phyloP scores from a whole-genome alignment of 2,797 vertebrate species.

The Manis pentadactyla region DNA sequence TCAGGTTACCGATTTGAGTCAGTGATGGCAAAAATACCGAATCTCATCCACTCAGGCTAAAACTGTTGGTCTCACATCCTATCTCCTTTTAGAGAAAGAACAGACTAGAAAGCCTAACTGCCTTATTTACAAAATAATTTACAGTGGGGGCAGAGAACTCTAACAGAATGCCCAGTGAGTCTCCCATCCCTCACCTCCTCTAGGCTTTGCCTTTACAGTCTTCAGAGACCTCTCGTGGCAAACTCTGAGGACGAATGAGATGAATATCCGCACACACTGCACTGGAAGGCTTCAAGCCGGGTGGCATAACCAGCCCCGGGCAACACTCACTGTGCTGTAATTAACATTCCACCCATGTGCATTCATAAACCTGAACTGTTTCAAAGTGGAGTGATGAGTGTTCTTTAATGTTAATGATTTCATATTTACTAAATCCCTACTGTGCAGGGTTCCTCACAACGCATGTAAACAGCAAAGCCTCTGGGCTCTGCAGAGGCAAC shows the following conservation, averaged over 20 bases:
- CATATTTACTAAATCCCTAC: neutral
- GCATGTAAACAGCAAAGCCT: neutral
- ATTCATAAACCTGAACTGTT: neutral
- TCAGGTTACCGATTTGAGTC: neutral
- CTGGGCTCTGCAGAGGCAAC: neutral
- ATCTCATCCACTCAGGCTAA: neutral
- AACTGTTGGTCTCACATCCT: neutral
- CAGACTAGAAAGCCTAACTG: neutral
- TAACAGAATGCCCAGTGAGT: neutral
- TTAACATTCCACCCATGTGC: neutral
- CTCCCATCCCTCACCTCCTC: neutral
- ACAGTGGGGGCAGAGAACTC: neutral
- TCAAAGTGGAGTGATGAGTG: neutral
- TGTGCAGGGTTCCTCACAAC: neutral
- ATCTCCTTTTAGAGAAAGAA: neutral
- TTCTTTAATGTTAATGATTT: neutral
- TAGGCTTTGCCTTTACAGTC: neutral
- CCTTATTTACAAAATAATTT: neutral
- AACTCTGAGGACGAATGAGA: neutral
- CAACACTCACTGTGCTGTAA: accelerated
- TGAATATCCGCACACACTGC: neutral
- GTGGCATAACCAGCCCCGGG: neutral
- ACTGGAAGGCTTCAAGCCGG: accelerated
- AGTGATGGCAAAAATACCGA: neutral
- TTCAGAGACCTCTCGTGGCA: neutral